Conservation (phyloP, 2,797 vertebrate species). For the Xiphophorus birchmanni region DNA sequence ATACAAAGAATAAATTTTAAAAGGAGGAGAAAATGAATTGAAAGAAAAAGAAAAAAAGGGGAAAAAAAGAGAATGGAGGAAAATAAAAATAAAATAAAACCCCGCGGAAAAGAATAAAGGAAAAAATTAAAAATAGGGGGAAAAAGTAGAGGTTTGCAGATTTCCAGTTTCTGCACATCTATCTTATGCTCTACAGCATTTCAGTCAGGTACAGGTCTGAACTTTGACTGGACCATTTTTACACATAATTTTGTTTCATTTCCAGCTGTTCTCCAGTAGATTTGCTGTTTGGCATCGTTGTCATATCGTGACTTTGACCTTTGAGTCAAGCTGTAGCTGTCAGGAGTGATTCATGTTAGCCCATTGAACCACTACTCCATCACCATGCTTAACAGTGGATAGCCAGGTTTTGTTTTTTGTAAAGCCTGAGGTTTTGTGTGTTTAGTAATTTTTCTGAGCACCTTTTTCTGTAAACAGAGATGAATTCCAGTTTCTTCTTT, state of each 20-base stretch:
- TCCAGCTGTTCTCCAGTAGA: background rate
- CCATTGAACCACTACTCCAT: background rate
- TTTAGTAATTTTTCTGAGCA: background rate
- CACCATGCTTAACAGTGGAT: background rate
- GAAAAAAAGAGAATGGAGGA: too few relatives aligned
- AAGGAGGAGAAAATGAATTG: background rate
- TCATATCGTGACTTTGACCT: background rate
- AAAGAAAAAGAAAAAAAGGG: too few relatives aligned
- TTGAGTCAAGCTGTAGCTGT: background rate
- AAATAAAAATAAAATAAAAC: too few relatives aligned
- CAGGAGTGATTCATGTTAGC: background rate
- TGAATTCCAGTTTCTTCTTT: background rate
- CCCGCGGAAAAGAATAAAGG: too few relatives aligned
- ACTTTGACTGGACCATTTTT: constrained; percentile 1
- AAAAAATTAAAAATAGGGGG: too few relatives aligned
- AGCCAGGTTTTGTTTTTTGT: background rate
- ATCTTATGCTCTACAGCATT: background rate
- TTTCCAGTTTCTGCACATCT: background rate
- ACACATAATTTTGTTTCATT: background rate
- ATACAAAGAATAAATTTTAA: background rate
- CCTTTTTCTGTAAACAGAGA: background rate
- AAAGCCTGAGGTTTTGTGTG: background rate
- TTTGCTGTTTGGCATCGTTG: background rate
- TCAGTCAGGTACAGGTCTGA: background rate
- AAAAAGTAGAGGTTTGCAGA: background rate